Conservation (phyloP, 2,888 invertebrate species). For the Petrophora chlorosata region DNA sequence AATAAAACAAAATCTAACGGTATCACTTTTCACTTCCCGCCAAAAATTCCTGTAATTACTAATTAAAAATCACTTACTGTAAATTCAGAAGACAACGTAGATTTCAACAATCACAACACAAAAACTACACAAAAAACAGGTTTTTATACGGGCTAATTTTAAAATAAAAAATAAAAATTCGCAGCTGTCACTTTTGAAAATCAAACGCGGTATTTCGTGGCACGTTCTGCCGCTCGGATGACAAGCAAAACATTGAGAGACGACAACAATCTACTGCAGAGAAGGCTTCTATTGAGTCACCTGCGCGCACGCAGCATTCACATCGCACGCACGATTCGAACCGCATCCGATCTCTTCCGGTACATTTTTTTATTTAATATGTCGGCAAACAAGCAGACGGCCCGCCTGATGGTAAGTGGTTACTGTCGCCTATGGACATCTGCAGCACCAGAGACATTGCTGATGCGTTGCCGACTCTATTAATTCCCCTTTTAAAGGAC, state of each 20-base stretch:
- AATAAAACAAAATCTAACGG: too few species aligned
- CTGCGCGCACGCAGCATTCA: slow-evolving; percentile 14
- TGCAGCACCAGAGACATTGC: too few species aligned
- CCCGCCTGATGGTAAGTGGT: too few species aligned
- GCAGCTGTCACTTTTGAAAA: slow-evolving; percentile 25
- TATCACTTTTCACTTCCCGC: too few species aligned
- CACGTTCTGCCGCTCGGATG: slow-evolving; percentile 29
- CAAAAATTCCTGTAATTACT: too few species aligned
- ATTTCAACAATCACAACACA: not conserved
- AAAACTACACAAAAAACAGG: not conserved
- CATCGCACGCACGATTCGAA: not conserved
- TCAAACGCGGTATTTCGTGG: slow-evolving; percentile 9
- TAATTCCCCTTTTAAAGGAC: too few species aligned
- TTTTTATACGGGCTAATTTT: not conserved
- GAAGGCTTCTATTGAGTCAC: slow-evolving; percentile 11
- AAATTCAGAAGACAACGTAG: too few species aligned
- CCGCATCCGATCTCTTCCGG: not conserved
- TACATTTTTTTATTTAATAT: too few species aligned
- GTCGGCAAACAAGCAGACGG: too few species aligned
- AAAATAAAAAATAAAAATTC: slow-evolving; percentile 2
- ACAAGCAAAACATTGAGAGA: slow-evolving; percentile 35
- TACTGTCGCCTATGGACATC: too few species aligned
- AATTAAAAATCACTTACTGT: too few species aligned
- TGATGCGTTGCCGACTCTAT: too few species aligned
- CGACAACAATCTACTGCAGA: slow-evolving; percentile 7